Evolutionary conservation across 2,797 vertebrate genomes (phyloP).

Genomic region (Premnoplex brunnescens): DNA sequence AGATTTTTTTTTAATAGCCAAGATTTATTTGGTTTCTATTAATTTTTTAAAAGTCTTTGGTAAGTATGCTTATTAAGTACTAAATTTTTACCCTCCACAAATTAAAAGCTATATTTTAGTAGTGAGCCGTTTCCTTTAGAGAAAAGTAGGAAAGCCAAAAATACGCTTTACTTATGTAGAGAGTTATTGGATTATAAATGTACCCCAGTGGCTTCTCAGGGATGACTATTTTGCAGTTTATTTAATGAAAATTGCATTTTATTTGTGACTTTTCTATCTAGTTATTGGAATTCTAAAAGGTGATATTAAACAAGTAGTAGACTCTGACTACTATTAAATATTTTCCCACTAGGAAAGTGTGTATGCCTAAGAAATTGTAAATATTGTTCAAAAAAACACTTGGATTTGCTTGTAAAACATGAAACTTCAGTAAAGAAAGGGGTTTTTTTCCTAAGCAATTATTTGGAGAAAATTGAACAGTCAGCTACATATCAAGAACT

Average conservation of each 20-base stretch:
- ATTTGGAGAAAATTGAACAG: constrained; percentile 18
- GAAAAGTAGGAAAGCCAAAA: constrained; percentile 38
- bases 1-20: constrained; percentile 65
- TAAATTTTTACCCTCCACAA: constrained; percentile 66
- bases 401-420: constrained; percentile 57
- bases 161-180: neutral
- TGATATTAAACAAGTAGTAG: neutral
- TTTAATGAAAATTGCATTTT: constrained; percentile 38
- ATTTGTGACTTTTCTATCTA: constrained; percentile 41
- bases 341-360: neutral
- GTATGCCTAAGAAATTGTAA: neutral
- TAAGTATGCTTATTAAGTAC: constrained; percentile 71
- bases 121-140: constrained; percentile 37
- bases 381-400: neutral
- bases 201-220: neutral
- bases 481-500: constrained; percentile 4
- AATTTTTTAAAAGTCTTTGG: constrained; percentile 66
- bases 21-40: constrained; percentile 76
- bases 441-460: constrained; percentile 11
- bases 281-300: constrained; percentile 8
- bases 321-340: neutral
- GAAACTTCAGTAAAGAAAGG: constrained; percentile 1
- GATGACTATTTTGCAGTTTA: constrained; percentile 36
- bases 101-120: constrained; percentile 73
- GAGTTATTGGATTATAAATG: neutral